phyloP scores from a whole-genome alignment of 2,888 invertebrate species.

The Aromia moschata region DNA sequence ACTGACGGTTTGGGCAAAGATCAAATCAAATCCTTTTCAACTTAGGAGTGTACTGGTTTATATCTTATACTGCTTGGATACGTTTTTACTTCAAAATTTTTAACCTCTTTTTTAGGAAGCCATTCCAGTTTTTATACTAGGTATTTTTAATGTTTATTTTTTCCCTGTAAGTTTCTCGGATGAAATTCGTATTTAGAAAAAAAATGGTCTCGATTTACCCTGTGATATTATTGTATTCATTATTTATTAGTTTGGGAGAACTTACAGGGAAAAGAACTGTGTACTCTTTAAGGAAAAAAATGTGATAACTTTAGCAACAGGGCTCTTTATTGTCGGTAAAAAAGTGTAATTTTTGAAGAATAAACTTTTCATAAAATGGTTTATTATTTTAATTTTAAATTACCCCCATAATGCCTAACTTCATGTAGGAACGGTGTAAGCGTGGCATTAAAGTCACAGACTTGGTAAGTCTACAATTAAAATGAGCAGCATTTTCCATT shows the following conservation, averaged over 20 bases:
- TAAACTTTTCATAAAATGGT: constrained; percentile 29
- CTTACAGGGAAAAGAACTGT: constrained; percentile 24
- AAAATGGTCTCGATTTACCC: constrained; percentile 27
- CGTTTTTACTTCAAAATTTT: constrained; percentile 9
- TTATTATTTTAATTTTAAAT: not conserved
- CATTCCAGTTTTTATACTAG: constrained; percentile 20
- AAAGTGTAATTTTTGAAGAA: constrained; percentile 32
- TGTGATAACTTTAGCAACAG: constrained; percentile 36
- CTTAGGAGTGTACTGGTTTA: no score
- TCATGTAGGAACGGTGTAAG: no score
- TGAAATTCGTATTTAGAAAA: constrained; percentile 17
- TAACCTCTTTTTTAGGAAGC: constrained; percentile 4
- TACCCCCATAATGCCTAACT: no score
- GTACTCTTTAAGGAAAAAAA: constrained; percentile 21
- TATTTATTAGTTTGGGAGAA: constrained; percentile 21
- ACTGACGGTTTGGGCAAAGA: constrained; percentile 5
- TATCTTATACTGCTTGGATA: not conserved
- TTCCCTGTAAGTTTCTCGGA: constrained; percentile 15
- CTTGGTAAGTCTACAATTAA: no score
- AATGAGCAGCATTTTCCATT: no score
- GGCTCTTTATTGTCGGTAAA: constrained; percentile 31
- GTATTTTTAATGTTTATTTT: constrained; percentile 4
- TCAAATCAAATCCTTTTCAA: no score
- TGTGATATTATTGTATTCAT: constrained; percentile 32
- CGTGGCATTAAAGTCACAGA: no score